Evolutionary conservation across 2,888 invertebrate species (phyloP), one percentile per base, ranked within the genome.

Genomic region (Melanotus villosus): DNA sequence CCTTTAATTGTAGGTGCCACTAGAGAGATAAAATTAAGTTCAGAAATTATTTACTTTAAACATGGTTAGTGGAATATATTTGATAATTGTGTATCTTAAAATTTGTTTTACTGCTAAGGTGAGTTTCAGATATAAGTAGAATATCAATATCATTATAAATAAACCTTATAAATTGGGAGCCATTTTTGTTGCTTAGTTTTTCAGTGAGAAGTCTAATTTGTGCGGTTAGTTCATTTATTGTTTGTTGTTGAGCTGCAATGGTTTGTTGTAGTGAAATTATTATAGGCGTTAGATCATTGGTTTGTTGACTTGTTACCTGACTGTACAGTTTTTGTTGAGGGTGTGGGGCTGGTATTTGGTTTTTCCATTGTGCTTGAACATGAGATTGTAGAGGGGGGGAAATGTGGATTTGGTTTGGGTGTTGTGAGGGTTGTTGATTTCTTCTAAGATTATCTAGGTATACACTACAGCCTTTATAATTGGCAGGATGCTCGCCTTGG

Each of bases 401-500:
- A 5, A 5, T 26, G 5, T 26, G 30, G 3, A 7, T 26, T n/a
- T 36, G 36, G n/a, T 10, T 36, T 36, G 3, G 14, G 2, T 52
- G 16, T n/a, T 47, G 47, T 10, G 6, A 10, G n/a, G 3, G 36
- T 9, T 36, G 36, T n/a, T 36, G 36, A 6, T 30, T 52, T 52
- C 52, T 30, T 12, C n/a, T 38, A 9, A 41, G 26, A 41, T 41
- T 41, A 38, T 58, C 41, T 23, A 41, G 58, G 12, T 58, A 58
- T 6, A 58, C 58, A n/a, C 23, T 38, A 18, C 58, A 41, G 21
- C 41, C 41, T 23, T 58, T 58, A 26, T 58, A 58, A 12, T 56
- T 34, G 9, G 16, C 56, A 16, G 34, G 56, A 32, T 34, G 36
- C n/a, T 18, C 9, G 6, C 38, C 36, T 34, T 19, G 56, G 36